These are phyloP conservation scores for Ceratothoa steindachneri DNA, from an alignment of 2,888 invertebrate species.

Conservation along the genomic window DNA sequence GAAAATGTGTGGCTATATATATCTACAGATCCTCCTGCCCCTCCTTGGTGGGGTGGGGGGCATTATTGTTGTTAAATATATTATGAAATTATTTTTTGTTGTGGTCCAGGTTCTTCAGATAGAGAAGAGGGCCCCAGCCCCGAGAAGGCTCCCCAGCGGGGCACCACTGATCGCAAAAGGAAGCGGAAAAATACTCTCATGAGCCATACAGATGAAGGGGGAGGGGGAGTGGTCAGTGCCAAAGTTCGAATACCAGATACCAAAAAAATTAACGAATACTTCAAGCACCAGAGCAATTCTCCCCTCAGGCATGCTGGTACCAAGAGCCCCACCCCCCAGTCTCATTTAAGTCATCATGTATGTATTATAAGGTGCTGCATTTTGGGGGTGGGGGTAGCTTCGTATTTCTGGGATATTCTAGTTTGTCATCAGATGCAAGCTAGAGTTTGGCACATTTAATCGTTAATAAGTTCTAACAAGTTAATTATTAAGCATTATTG, in stretches of 20 bases:
- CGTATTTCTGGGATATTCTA: no score
- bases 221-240: slow-evolving; percentile 25
- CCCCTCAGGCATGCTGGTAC: slow-evolving; percentile 57
- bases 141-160: slow-evolving; percentile 57
- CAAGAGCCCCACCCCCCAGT: slow-evolving; percentile 74
- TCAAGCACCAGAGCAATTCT: slow-evolving; percentile 46
- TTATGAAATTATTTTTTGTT: no score
- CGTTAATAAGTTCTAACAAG: no score
- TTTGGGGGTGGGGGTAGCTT: no score
- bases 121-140: slow-evolving; percentile 45
- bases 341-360: slow-evolving; percentile 36
- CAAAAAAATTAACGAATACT: slow-evolving; percentile 46
- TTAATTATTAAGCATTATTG: no score
- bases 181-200: slow-evolving; percentile 35
- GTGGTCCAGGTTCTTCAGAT: slow-evolving; percentile 44
- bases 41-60: no score
- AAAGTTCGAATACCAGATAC: slow-evolving; percentile 33
- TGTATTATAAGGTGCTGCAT: not conserved
- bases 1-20: no score
- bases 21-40: no score
- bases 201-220: slow-evolving; percentile 38
- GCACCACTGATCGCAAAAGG: slow-evolving; percentile 46
- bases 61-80: no score
- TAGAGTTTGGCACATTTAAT: no score
- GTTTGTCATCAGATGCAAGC: no score